Evolutionary conservation across 2,113 vertebrate genomes (phyloP).

Genomic region (Marmota flaviventris): DNA sequence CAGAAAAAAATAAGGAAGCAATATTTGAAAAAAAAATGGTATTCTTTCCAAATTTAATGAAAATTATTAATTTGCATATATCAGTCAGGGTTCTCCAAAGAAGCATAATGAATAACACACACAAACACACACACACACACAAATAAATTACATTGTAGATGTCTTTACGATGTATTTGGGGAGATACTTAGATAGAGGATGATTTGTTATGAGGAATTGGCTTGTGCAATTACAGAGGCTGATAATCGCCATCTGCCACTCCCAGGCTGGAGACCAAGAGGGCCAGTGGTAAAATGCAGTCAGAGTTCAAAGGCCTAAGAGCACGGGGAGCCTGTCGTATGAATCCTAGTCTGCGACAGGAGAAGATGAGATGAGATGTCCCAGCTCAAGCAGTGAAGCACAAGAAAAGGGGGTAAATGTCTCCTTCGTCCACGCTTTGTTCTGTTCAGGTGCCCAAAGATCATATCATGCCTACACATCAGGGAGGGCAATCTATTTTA

Average conservation of each 20-base stretch:
- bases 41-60: background rate
- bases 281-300: background rate
- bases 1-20: background rate
- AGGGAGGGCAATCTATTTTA: background rate
- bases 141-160: background rate
- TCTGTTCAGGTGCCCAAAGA: background rate
- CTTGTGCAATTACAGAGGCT: background rate
- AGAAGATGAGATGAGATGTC: background rate
- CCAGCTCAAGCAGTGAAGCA: background rate
- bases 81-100: background rate
- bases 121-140: background rate
- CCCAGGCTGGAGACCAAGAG: background rate
- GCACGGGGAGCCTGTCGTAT: background rate
- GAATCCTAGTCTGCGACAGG: background rate
- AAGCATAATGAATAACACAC: background rate
- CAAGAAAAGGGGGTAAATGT: background rate
- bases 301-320: background rate
- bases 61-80: background rate
- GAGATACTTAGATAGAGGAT: background rate
- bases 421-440: background rate
- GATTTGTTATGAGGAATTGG: background rate
- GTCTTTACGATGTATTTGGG: background rate
- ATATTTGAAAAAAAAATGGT: background rate
- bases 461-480: background rate
- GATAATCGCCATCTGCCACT: background rate